Evolutionary conservation across 30 jellyfish, hydroid and myxozoan genomes (phyloP), one percentile per base, ranked within the genome.

Genomic region (Haliclystus octoradiatus): DNA sequence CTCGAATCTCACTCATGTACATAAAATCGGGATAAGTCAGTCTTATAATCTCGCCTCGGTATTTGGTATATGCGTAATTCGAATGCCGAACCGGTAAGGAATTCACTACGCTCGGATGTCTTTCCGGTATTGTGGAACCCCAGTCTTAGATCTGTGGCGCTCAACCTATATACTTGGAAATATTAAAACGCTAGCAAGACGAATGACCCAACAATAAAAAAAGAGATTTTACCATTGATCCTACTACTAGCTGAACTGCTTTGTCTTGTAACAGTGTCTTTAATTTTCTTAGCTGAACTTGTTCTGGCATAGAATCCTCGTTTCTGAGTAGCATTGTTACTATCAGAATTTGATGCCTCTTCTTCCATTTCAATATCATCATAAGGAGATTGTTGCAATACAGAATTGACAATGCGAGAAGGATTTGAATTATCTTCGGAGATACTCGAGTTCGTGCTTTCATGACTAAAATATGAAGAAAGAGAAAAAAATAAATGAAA

Each of bases 211-310:
- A n/a, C n/a, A n/a, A n/a, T n/a, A n/a, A n/a, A n/a, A n/a, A n/a
- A n/a, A n/a, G n/a, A n/a, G n/a, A n/a, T n/a, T 66, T 61, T 33
- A 76, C 88, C 88, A 40, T 50, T 65, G 1, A 76, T 49, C 61
- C 80, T 51, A 31, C 68, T 80, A 34, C 88, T 76, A 1, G 88
- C 88, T 33, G 28, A 66, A 64, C 88, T 76, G 14, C 88, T 57
- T 46, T 76, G 88, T 28, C 88, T 76, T 5, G 80, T 19, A 5
- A 76, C 40, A 0, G 33, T 80, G 52, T 76, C 88, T 33, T 76
- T 76, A 9, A 80, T 80, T 66, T 76, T 76, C 47, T 76, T 79
- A 2, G 80, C 79, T 31, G 80, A 66, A 62, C 79, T 51, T 12
- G 64, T 49, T 7, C 53, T 73, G 28, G 69, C 60, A 46, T 66